phyloP scores from a whole-genome alignment of 37 sponge, comb jelly and placozoan genomes.

The Spongia lamella region DNA sequence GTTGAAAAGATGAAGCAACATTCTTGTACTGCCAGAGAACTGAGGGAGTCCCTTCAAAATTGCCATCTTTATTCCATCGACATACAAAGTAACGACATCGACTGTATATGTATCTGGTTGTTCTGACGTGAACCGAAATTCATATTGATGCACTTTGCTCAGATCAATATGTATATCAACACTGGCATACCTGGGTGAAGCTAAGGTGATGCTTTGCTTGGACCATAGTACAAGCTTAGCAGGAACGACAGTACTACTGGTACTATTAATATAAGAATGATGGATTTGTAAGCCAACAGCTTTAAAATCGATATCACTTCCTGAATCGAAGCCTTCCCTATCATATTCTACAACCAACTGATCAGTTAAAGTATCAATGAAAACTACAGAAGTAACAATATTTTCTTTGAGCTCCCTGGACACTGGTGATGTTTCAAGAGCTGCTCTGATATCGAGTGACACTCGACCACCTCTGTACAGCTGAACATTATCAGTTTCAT shows the following conservation, averaged over 20 bases:
- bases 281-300: constrained; percentile 65
- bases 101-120: constrained; percentile 12
- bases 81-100: constrained; percentile 17
- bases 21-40: constrained; percentile 19
- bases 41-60: constrained; percentile 51
- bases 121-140: constrained; percentile 35
- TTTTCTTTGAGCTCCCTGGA: constrained; percentile 11
- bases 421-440: constrained; percentile 11
- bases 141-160: constrained; percentile 20
- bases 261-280: not conserved
- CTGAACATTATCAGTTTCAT: constrained; percentile 17
- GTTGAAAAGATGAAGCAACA: constrained; percentile 59
- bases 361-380: constrained; percentile 31
- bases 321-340: not conserved
- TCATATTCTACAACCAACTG: constrained; percentile 37
- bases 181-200: constrained; percentile 4
- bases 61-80: constrained; percentile 45
- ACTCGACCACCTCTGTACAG: constrained; percentile 33
- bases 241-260: not conserved
- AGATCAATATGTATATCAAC: constrained; percentile 43
- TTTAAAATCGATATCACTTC: constrained; percentile 2
- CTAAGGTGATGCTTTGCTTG: not conserved
- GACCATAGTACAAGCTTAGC: constrained; percentile 58
- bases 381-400: constrained; percentile 60
- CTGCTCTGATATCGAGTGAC: constrained; percentile 38